phyloP scores from a whole-genome alignment of 2,888 invertebrate genomes.

The Notocelia uddmanniana region DNA sequence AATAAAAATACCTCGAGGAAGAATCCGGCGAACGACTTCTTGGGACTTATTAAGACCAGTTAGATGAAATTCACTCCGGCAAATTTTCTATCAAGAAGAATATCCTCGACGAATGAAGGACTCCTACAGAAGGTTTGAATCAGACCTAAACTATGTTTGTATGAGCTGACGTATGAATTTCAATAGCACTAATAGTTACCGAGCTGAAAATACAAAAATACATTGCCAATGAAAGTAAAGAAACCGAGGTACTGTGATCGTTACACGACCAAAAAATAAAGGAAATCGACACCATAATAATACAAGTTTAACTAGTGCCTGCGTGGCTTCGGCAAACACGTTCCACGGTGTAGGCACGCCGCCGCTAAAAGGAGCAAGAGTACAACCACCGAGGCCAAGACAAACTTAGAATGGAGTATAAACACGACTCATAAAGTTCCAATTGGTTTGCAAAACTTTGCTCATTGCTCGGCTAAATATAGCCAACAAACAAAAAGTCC shows the following conservation, averaged over 20 bases:
- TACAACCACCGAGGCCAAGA: slow-evolving; percentile 58
- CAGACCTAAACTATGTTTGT: not conserved
- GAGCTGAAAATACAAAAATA: not conserved
- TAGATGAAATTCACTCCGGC: slow-evolving; percentile 37
- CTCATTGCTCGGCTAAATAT: slow-evolving; percentile 65
- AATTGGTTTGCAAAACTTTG: slow-evolving; percentile 61
- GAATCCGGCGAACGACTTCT: slow-evolving; percentile 57
- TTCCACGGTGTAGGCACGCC: slow-evolving; percentile 70
- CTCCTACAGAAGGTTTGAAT: not conserved
- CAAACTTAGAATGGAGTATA: slow-evolving; percentile 65
- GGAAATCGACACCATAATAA: slow-evolving; percentile 63
- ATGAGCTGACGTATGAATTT: not conserved
- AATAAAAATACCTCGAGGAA: slow-evolving; percentile 56
- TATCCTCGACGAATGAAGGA: not conserved
- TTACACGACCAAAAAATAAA: slow-evolving; percentile 60
- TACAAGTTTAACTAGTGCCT: slow-evolving; percentile 76
- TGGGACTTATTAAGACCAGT: slow-evolving; percentile 51
- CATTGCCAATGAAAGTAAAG: slow-evolving; percentile 53
- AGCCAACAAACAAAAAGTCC: slow-evolving; percentile 72
- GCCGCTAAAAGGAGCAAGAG: slow-evolving; percentile 59
- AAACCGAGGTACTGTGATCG: slow-evolving; percentile 53
- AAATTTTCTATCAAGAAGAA: slow-evolving; percentile 12
- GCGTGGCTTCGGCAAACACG: slow-evolving; percentile 75
- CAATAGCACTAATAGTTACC: not conserved
- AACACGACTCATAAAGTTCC: slow-evolving; percentile 60